Conservation (phyloP, 2,888 invertebrate species). For the Dermolepida albohirtum region DNA sequence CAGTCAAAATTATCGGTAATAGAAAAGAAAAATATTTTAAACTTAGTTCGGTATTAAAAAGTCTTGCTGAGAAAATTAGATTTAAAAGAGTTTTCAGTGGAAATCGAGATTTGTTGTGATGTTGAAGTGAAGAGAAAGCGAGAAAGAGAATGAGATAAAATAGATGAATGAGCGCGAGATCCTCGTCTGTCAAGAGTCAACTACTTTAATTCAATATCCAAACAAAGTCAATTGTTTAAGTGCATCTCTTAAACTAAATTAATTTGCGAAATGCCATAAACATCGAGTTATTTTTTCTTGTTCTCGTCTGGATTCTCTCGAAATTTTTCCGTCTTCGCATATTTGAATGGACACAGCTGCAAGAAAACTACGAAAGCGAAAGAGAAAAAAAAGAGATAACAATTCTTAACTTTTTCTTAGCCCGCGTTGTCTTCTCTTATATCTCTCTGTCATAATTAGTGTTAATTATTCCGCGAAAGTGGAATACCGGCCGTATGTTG, state of each 20-base stretch:
- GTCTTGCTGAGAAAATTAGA: not conserved
- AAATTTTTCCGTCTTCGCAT: slow-evolving; percentile 12
- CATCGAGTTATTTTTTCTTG: not conserved
- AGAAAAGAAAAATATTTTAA: no score
- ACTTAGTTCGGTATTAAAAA: not conserved
- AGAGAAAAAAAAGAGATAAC: not conserved
- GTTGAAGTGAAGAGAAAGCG: slow-evolving; percentile 1
- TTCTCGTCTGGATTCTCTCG: not conserved
- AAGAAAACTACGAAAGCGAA: slow-evolving; percentile 7
- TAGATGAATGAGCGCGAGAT: not conserved
- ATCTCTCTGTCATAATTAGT: slow-evolving; percentile 27
- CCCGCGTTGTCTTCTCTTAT: not conserved
- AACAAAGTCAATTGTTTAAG: slow-evolving; percentile 18
- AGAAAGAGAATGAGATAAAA: not conserved
- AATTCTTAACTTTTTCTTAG: not conserved
- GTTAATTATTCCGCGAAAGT: slow-evolving; percentile 41
- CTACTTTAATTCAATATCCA: slow-evolving; percentile 3
- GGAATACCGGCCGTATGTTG: slow-evolving; percentile 43
- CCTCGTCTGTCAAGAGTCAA: slow-evolving; percentile 12
- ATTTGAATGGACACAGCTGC: not conserved
- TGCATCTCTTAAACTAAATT: slow-evolving; percentile 14
- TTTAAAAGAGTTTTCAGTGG: slow-evolving; percentile 3
- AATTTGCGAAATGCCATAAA: slow-evolving; percentile 14
- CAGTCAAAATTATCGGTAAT: no score
- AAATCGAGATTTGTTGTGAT: not conserved